phyloP scores from a whole-genome alignment of 1,140 invertebrate genomes.

The Thaumetopoea pityocampa region DNA sequence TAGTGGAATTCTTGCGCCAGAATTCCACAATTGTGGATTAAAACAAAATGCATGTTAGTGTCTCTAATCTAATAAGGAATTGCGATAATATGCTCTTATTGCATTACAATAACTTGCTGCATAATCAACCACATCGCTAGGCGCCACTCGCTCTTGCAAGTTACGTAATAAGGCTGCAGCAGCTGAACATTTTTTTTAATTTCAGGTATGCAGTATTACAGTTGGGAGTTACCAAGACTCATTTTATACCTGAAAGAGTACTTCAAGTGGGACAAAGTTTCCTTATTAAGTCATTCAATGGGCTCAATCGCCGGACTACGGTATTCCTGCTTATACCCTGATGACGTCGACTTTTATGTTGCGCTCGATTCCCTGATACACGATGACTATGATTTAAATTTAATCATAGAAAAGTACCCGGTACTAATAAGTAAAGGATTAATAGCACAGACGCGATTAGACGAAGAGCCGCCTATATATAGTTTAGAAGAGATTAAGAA shows the following conservation, averaged over 20 bases:
- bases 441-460: conserved; percentile 56
- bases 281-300: conserved; percentile 82
- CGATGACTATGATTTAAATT: conserved; percentile 65
- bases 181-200: conserved; percentile 24
- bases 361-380: conserved; percentile 79
- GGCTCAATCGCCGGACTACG: conserved; percentile 78
- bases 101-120: no score
- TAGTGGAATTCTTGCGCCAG: no score
- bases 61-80: no score
- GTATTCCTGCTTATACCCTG: conserved; percentile 77
- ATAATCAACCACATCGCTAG: no score
- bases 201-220: conserved; percentile 77
- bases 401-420: conserved; percentile 43
- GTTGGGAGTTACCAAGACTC: conserved; percentile 74
- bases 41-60: no score
- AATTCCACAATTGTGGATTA: no score
- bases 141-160: no score
- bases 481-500: conserved; percentile 77
- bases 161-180: neutral
- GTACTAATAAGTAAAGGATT: conserved; percentile 61
- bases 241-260: conserved; percentile 78
- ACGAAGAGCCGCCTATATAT: conserved; percentile 77
- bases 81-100: no score
- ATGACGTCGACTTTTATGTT: conserved; percentile 78
- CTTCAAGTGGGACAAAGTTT: conserved; percentile 82